Evolutionary conservation across 2,888 invertebrate genomes (phyloP).

Genomic region (Eumacrocentrus americanus): DNA sequence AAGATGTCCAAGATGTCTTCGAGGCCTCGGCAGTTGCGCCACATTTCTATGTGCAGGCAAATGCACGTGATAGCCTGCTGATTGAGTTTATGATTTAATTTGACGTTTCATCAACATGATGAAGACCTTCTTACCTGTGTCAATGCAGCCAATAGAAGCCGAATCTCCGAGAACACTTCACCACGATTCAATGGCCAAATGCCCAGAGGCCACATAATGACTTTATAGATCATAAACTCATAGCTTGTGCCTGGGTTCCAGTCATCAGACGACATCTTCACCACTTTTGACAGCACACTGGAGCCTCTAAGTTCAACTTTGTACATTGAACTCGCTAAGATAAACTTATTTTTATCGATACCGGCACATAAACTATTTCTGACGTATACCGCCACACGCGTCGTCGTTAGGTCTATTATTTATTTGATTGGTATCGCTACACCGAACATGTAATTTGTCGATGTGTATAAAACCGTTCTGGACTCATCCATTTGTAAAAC

Average conservation of each 20-base stretch:
- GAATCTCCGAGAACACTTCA: conserved; percentile 32
- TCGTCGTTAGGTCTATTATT: background rate
- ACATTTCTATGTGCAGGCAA: conserved; percentile 37
- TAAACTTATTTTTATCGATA: background rate
- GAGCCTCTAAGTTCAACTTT: background rate
- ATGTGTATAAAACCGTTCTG: background rate
- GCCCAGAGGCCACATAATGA: conserved; percentile 40
- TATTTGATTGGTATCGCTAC: background rate
- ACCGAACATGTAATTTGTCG: background rate
- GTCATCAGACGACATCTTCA: conserved; percentile 23
- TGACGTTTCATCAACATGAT: background rate
- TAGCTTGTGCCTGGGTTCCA: conserved; percentile 35
- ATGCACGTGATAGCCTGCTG: conserved; percentile 38
- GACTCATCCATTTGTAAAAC: background rate
- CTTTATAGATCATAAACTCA: conserved; percentile 35
- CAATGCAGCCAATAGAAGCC: conserved; percentile 32
- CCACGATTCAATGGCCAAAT: conserved; percentile 36
- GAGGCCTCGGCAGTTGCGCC: conserved; percentile 40
- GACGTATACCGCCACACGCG: background rate
- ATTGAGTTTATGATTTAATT: background rate
- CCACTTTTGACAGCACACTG: background rate
- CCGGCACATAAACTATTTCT: background rate
- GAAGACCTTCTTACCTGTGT: conserved; percentile 31
- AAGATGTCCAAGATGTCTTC: conserved; percentile 42
- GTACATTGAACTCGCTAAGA: background rate